These are phyloP conservation scores for Nebria brevicollis DNA, from an alignment of 2,888 invertebrate genomes.

Conservation along the genomic window DNA sequence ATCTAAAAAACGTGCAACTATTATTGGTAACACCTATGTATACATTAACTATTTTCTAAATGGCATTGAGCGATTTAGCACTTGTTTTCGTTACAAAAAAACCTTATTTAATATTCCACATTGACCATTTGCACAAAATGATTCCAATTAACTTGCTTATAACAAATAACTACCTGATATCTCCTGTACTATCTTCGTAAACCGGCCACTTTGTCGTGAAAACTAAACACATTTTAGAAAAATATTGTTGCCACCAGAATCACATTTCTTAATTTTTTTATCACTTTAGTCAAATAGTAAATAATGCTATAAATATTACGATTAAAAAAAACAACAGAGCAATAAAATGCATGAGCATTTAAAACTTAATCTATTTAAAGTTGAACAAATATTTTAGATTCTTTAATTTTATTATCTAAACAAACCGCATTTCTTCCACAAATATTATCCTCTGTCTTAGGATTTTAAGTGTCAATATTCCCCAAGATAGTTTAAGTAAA, in stretches of 20 bases:
- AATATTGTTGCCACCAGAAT: neutral
- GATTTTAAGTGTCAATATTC: no score
- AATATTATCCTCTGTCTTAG: no score
- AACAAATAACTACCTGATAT: neutral
- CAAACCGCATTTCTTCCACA: no score
- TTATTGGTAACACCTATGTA: neutral
- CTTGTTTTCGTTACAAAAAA: neutral
- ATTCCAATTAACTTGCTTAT: neutral
- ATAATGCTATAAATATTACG: neutral
- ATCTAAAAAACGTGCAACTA: neutral
- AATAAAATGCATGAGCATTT: neutral
- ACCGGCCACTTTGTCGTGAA: neutral
- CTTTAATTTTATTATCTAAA: no score
- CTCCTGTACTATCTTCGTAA: neutral
- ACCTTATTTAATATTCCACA: neutral
- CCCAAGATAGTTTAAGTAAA: no score
- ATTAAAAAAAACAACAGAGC: neutral
- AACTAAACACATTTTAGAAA: neutral
- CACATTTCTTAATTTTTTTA: neutral
- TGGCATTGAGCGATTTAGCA: neutral
- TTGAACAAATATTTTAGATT: no score
- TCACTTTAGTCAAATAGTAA: neutral
- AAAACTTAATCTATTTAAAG: no score
- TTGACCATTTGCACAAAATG: neutral
- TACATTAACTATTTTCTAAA: neutral